Evolutionary conservation across 2,797 vertebrate species (phyloP), one percentile per base, ranked within the genome.

Genomic region (Enteromius anoplus): DNA sequence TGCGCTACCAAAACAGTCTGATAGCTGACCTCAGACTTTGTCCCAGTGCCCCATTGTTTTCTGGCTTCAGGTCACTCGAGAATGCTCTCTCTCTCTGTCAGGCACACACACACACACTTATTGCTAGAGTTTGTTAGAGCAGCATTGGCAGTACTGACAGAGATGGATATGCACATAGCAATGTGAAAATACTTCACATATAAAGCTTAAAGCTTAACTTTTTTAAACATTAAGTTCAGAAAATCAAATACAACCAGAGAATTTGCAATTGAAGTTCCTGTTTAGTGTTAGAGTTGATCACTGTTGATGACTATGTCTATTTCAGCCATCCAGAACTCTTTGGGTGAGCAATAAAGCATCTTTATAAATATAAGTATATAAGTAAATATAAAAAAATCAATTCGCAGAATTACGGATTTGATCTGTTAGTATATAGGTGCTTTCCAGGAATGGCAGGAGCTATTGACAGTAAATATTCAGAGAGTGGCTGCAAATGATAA

Each of bases 381-480:
- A 83, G 84, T 81, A 85, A 70, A 83, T 77, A 68, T 85, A n/a
- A 86, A 62, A 85, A 90, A 90, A 90, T 88, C 85, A 85, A 86
- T 81, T 87, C 82, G 73, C 87, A 5, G 34, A 37, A 7, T n/a
- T 37, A 37, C 7, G 82, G 80, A 42, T 86, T 86, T 84, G 47
- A 82, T 70, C 88, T 82, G 86, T 83, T 85, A 82, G 84, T 73
- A 32, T 87, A 90, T 91, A 93, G 92, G 92, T 93, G 90, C 89
- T 90, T 14, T 47, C 75, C 84, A 79, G 75, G 85, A 86, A 86
- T 84, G 88, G 83, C 86, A 82, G 64, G 64, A 83, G 68, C 86
- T 91, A 90, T 93, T 89, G 88, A 92, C 92, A 87, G 86, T 94
- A 92, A 94, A 94, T 93, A 94, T 93, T 94, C 92, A 93, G 89